Base-by-base conservation (phyloP, 2,888 invertebrate genomes). In the Pachycephus smyrnensis region DNA sequence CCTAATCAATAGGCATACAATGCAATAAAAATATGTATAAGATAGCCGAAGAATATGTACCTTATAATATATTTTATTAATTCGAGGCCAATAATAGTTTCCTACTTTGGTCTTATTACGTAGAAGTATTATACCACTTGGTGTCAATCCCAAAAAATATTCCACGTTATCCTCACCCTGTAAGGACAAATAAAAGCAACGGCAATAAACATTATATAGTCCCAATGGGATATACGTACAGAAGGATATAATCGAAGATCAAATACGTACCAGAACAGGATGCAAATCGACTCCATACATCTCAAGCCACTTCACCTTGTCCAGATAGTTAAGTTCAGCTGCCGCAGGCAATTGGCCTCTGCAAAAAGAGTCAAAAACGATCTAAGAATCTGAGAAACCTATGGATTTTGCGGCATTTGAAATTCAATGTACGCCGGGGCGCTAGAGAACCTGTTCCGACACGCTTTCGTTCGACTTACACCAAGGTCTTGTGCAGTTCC, bases 281-380 rank as follows among this genome's bases (percentile, higher is more conserved):
- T 99, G 98, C 86, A 98, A 94, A 93, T 99, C 98, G 75, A 98
- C 98, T 76, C 99, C 99, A 91, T 98, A 99, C 97, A 98, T 98
- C 92, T 99, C 98, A 89, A 98, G 94, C 98, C 98, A 98, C 94
- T 98, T 98, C 87, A 98, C 97, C 94, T 98, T 98, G 92, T 99
- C 98, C 92, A 99, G 94, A 93, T 97, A 99, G 93, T 96, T 97
- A 88, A 98, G 94, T 93, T 99, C 98, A 68, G 98, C 98, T 86
- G 97, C 95, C 77, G 98, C 96, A 80, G 98, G 98, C 86, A 97
- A 95, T 92, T 96, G 96, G 83, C 97, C 97, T 84, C 97, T 97
- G 93, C 76, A 92, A 90, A 87, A 80, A 79, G 55, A 55, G 55
- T 55, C 55, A 55, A 55, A 55, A 55, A 55, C 15, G 55, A 55